Evolutionary conservation across 2,797 vertebrate species (phyloP).

Genomic region (Gymnocypris eckloni): DNA sequence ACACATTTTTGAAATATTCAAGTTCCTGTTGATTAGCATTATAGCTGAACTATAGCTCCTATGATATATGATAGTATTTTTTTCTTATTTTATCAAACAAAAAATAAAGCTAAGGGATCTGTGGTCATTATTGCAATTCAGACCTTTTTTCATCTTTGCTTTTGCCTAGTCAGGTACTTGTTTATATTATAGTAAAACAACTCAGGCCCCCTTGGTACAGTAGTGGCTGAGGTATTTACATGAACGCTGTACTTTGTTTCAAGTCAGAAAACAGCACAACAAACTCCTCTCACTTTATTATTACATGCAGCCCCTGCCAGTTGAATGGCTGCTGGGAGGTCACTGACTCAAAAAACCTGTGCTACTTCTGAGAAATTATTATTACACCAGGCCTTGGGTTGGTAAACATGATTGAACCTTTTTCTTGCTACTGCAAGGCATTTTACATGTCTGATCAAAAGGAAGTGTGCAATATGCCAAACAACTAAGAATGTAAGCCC

Average conservation of each 20-base stretch:
- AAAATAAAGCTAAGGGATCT: slow-evolving; percentile 1
- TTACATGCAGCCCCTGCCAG: not conserved
- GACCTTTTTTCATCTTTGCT: not conserved
- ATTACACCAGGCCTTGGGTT: not conserved
- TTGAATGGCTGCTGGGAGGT: slow-evolving; percentile 4
- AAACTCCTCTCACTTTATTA: slow-evolving; percentile 1
- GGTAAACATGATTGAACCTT: not conserved
- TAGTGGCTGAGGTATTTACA: not conserved
- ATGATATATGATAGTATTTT: not conserved
- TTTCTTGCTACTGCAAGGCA: not conserved
- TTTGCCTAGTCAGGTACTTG: not conserved
- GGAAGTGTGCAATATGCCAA: slow-evolving; percentile 3
- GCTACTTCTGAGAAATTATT: not conserved
- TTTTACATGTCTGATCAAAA: slow-evolving; percentile 16
- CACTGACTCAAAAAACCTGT: not conserved
- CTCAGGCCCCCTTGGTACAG: not conserved
- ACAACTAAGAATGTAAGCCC: not conserved
- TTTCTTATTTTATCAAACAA: not conserved
- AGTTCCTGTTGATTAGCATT: not conserved
- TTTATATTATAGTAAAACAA: not conserved
- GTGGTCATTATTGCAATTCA: slow-evolving; percentile 15
- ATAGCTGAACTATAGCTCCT: not conserved
- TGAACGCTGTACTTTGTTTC: not conserved
- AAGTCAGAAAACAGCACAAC: not conserved
- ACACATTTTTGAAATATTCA: not conserved